phyloP scores from a whole-genome alignment of 2,113 vertebrate species.

The Raphicerus campestris region DNA sequence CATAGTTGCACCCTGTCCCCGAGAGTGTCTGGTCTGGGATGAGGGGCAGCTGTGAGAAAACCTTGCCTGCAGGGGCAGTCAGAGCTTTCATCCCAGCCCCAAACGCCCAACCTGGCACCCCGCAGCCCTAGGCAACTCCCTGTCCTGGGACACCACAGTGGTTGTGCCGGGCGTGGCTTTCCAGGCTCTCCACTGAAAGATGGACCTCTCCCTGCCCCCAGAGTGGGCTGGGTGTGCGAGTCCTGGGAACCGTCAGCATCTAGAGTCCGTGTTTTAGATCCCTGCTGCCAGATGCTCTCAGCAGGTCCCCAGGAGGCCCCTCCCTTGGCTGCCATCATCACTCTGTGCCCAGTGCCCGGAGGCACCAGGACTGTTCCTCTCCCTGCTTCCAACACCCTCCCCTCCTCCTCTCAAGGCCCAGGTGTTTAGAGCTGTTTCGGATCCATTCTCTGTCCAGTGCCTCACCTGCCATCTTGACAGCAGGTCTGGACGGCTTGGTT shows the following conservation, averaged over 20 bases:
- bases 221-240: neutral
- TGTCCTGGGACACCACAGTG: neutral
- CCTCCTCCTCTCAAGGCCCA: neutral
- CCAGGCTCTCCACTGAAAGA: neutral
- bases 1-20: neutral
- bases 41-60: neutral
- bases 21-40: neutral
- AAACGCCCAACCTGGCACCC: neutral
- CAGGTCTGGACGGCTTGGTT: neutral
- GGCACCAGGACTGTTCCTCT: neutral
- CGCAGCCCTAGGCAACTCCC: neutral
- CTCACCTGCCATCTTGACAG: neutral
- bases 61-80: neutral
- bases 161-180: neutral
- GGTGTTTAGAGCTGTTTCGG: neutral
- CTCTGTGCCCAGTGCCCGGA: neutral
- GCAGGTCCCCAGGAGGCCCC: fast-evolving
- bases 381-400: neutral
- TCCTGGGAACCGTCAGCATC: neutral
- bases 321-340: neutral
- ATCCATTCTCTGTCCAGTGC: neutral
- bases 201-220: fast-evolving
- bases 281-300: neutral
- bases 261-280: fast-evolving
- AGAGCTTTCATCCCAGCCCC: neutral